Evolutionary conservation across 2,888 invertebrate species (phyloP).

Genomic region (Drosophila siamana): DNA sequence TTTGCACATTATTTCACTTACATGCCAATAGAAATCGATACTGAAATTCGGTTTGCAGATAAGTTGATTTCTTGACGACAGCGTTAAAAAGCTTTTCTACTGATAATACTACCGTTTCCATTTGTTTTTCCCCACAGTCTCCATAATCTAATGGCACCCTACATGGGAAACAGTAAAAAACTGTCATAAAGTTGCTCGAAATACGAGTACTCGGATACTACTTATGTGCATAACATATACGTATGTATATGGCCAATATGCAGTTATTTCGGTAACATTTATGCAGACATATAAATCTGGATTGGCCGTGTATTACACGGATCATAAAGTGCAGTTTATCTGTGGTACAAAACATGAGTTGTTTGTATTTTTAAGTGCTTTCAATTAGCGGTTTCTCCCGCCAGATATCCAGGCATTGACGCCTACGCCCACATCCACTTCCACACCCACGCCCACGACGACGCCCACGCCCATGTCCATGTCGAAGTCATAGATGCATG

Average conservation of each 20-base stretch:
- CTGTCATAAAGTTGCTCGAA: not conserved
- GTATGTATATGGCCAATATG: not conserved
- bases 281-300: slow-evolving; percentile 29
- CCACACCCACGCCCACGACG: slow-evolving; percentile 25
- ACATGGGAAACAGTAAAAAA: not conserved
- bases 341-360: slow-evolving; percentile 43
- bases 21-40: not conserved
- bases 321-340: slow-evolving; percentile 59
- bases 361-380: slow-evolving; percentile 57
- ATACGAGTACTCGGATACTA: slow-evolving; percentile 3
- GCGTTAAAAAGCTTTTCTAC: slow-evolving; percentile 1
- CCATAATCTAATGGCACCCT: not conserved
- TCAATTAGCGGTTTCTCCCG: slow-evolving; percentile 55
- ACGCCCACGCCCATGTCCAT: not conserved
- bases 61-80: not conserved
- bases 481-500: not conserved
- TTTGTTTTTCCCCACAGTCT: not conserved
- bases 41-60: not conserved
- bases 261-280: slow-evolving; percentile 36
- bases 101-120: not conserved
- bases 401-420: slow-evolving; percentile 34
- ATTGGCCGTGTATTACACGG: slow-evolving; percentile 33
- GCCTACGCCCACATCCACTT: not conserved
- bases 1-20: too few species aligned
- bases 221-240: not conserved